These are phyloP conservation scores for Suricata suricatta DNA, from an alignment of 2,113 vertebrate genomes.

Conservation along the genomic window DNA sequence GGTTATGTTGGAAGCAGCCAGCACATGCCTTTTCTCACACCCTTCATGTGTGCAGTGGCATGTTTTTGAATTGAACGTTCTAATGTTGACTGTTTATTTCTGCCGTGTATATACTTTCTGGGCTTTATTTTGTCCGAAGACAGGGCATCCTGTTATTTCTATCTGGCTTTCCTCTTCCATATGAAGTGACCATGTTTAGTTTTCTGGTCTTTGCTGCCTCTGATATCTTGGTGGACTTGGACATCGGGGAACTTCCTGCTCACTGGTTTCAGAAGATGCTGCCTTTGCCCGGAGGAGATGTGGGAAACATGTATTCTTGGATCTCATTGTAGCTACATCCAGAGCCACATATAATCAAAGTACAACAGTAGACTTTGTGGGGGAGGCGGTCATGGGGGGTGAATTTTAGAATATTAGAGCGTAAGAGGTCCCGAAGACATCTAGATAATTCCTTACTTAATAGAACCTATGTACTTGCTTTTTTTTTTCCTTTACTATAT, in stretches of 20 bases:
- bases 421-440: not conserved
- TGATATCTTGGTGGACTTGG: not conserved
- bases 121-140: not conserved
- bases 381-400: rapidly evolving
- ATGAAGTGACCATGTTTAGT: not conserved
- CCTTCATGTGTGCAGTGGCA: not conserved
- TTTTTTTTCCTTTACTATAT: not conserved
- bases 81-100: not conserved
- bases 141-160: not conserved
- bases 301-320: not conserved
- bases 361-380: not conserved
- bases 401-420: not conserved
- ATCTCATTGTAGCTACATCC: not conserved
- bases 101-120: not conserved
- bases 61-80: not conserved
- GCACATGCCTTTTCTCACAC: not conserved
- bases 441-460: not conserved
- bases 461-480: not conserved
- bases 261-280: not conserved
- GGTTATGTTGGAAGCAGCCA: not conserved
- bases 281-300: not conserved
- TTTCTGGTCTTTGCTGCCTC: not conserved
- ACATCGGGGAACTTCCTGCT: not conserved
- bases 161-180: not conserved
- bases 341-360: not conserved